phyloP scores from a whole-genome alignment of 2,797 vertebrate species.

The Sebastiscus albofasciatus region DNA sequence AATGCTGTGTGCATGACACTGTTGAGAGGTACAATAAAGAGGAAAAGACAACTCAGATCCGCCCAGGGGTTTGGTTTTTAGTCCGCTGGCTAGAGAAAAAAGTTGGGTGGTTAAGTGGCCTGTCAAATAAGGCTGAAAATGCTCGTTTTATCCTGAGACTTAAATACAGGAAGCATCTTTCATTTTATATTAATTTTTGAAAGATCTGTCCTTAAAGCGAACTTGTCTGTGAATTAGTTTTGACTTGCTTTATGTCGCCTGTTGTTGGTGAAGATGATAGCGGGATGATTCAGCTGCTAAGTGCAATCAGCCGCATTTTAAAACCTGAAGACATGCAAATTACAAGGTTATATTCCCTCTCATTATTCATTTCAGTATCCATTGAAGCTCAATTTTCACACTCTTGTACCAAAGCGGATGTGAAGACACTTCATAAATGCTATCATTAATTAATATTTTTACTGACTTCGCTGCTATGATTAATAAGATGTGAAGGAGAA shows the following conservation, averaged over 20 bases:
- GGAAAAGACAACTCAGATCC: conserved; percentile 25
- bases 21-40: conserved; percentile 38
- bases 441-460: conserved; percentile 38
- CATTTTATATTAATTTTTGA: neutral
- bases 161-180: neutral
- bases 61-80: conserved; percentile 21
- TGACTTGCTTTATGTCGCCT: conserved; percentile 20
- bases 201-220: conserved; percentile 12
- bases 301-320: conserved; percentile 46
- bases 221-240: conserved; percentile 22
- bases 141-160: conserved; percentile 6
- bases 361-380: conserved; percentile 39
- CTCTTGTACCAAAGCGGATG: conserved; percentile 31
- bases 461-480: conserved; percentile 8
- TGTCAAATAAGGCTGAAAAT: conserved; percentile 45
- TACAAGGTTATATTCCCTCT: conserved; percentile 42
- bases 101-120: conserved; percentile 20
- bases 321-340: conserved; percentile 50
- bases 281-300: conserved; percentile 2
- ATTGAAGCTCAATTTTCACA: conserved; percentile 44
- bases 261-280: conserved; percentile 15
- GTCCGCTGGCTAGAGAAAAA: conserved; percentile 1
- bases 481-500: conserved; percentile 45
- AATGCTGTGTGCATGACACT: conserved; percentile 44
- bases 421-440: conserved; percentile 19